A percentile compares a stretch with the other conserved stretches of the same genome.
phyloP scores from a whole-genome alignment of 2,888 invertebrate genomes.

The Arenicola marina region DNA sequence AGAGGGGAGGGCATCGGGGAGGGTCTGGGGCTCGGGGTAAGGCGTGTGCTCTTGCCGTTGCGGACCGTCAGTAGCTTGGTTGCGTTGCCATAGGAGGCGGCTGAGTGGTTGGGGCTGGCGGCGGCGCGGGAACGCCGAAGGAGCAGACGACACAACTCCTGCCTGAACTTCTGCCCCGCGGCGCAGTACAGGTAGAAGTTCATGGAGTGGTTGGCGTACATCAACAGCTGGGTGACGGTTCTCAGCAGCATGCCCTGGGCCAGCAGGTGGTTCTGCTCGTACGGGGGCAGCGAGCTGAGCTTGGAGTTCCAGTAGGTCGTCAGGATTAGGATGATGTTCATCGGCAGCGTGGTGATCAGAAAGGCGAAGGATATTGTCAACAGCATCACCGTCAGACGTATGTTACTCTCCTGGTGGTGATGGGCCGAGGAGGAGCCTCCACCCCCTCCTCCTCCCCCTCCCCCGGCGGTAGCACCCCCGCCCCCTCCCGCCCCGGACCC shows the following conservation, averaged over 20 bases:
- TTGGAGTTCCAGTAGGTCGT: conserved; percentile 11
- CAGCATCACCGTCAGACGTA: conserved; percentile 28
- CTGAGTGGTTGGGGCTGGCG: no score
- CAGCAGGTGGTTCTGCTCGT: conserved; percentile 3
- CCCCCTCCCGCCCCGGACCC: no score
- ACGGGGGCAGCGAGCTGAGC: background rate
- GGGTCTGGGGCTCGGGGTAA: no score
- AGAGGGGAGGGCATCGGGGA: no score
- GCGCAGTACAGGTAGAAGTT: conserved; percentile 35
- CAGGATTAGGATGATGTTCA: conserved; percentile 23
- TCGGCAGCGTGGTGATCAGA: conserved; percentile 29
- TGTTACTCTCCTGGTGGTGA: conserved; percentile 10
- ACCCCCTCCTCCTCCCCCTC: no score
- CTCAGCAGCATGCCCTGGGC: conserved; percentile 20
- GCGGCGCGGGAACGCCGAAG: no score
- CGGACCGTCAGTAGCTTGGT: no score
- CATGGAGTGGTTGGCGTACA: conserved; percentile 31
- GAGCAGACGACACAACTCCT: conserved; percentile 19
- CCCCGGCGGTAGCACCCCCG: no score
- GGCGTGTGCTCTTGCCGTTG: no score
- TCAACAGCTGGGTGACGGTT: conserved; percentile 28
- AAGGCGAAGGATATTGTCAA: conserved; percentile 28
- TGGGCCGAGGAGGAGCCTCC: background rate
- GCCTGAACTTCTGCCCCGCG: conserved; percentile 31
- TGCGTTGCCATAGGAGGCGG: no score